These are phyloP conservation scores for Rhizoglyphus robini DNA, from an alignment of 1,140 invertebrate genomes.

Conservation along the genomic window DNA sequence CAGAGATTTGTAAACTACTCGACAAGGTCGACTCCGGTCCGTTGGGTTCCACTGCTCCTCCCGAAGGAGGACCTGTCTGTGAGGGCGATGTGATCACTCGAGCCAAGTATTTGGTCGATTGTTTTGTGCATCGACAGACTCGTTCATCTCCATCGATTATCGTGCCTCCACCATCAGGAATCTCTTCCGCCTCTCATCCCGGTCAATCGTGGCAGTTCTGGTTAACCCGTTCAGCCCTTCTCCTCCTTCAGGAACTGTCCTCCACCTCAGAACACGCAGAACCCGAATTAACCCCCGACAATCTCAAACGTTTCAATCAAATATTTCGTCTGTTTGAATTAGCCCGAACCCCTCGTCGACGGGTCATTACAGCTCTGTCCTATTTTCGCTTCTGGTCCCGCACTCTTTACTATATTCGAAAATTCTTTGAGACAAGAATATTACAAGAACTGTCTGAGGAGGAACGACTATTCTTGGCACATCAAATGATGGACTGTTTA, in stretches of 20 bases:
- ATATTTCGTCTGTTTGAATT: slow-evolving; percentile 8
- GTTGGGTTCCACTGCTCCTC: too few species aligned
- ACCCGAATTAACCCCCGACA: neutral
- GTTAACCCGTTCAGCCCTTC: neutral
- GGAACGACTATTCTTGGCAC: neutral
- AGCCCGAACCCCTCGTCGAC: neutral
- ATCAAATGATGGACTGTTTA: neutral
- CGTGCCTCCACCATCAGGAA: neutral
- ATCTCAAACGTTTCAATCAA: neutral
- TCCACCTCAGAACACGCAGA: neutral
- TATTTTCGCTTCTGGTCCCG: neutral
- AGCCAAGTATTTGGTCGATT: slow-evolving; percentile 6
- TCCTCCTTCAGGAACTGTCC: neutral
- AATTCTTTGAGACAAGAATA: slow-evolving; percentile 1
- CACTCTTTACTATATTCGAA: neutral
- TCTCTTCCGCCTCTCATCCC: neutral
- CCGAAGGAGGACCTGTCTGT: neutral
- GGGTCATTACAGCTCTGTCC: slow-evolving; percentile 2
- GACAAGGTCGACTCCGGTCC: neutral
- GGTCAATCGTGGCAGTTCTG: slow-evolving; percentile 14
- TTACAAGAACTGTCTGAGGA: neutral
- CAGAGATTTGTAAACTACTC: neutral
- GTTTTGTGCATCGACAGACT: neutral
- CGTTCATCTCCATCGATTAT: neutral
- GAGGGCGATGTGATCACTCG: slow-evolving; percentile 11